Evolutionary conservation across 2,797 vertebrate species (phyloP).

Genomic region (Rhinogobio ventralis): DNA sequence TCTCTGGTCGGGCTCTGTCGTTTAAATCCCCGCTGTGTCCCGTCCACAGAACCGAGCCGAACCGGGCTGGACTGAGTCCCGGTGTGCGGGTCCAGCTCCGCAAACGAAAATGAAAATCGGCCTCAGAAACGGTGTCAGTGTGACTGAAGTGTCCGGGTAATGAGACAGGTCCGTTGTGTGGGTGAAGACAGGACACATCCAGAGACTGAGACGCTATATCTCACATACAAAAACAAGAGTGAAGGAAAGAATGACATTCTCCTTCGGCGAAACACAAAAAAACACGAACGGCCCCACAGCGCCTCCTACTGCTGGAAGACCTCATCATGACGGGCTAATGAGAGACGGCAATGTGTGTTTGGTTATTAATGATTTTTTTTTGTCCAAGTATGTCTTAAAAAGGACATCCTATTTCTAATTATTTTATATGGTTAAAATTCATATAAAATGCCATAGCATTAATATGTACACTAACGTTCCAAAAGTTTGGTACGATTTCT

Average conservation of each 20-base stretch:
- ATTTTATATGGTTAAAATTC: background rate
- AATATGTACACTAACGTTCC: background rate
- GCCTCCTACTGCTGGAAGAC: constrained; percentile 28
- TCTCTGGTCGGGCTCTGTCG: constrained; percentile 53
- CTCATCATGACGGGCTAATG: background rate
- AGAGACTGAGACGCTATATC: constrained; percentile 37
- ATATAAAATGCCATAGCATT: background rate
- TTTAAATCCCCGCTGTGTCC: constrained; percentile 48
- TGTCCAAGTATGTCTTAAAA: background rate
- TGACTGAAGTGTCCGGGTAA: constrained; percentile 1
- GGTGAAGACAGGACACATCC: constrained; percentile 44
- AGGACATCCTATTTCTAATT: background rate
- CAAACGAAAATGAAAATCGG: background rate
- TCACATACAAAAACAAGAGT: constrained; percentile 45
- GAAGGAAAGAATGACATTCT: constrained; percentile 37
- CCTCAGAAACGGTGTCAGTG: background rate
- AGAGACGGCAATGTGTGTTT: background rate
- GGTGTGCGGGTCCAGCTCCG: constrained; percentile 39
- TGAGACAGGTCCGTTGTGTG: constrained; percentile 24
- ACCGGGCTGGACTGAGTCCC: constrained; percentile 16
- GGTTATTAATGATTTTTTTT: background rate
- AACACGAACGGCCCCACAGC: constrained; percentile 6
- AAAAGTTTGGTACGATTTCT: background rate
- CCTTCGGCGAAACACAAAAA: constrained; percentile 12
- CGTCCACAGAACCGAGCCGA: constrained; percentile 41